phyloP scores from a whole-genome alignment of 2,888 invertebrate genomes.

The Drosophila kanekoi region DNA sequence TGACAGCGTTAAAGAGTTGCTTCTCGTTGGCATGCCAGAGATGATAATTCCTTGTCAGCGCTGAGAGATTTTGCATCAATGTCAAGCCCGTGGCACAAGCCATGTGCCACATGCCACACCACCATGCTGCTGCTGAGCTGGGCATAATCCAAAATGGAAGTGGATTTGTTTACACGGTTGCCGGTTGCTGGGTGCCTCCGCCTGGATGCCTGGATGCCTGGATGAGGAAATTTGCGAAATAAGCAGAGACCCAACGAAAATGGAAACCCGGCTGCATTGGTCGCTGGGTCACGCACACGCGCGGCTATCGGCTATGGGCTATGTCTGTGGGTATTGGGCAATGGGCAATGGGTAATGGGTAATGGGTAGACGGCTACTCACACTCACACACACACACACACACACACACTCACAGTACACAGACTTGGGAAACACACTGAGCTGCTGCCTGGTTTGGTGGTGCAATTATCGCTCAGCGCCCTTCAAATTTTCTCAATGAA shows the following conservation, averaged over 20 bases:
- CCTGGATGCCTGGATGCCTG: slow-evolving; percentile 10
- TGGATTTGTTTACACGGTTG: slow-evolving; percentile 55
- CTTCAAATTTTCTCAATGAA: slow-evolving; percentile 73
- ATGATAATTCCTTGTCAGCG: slow-evolving; percentile 14
- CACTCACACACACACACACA: slow-evolving; percentile 9
- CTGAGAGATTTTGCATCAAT: slow-evolving; percentile 17
- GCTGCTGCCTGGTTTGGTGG: slow-evolving; percentile 45
- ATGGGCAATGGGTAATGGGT: background rate
- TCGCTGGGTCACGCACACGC: slow-evolving; percentile 44
- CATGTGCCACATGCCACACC: too few species aligned
- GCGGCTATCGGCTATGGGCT: slow-evolving; percentile 10
- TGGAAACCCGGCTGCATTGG: slow-evolving; percentile 41
- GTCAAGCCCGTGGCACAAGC: slow-evolving; percentile 16
- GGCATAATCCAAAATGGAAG: slow-evolving; percentile 53
- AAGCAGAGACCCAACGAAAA: slow-evolving; percentile 13
- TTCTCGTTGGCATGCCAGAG: slow-evolving; percentile 1
- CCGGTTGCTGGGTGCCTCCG: slow-evolving; percentile 15
- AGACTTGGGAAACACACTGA: background rate
- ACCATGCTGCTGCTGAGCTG: background rate
- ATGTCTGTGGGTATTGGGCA: background rate
- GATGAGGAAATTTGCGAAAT: slow-evolving; percentile 10
- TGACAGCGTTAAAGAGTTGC: slow-evolving; percentile 29
- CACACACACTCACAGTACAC: background rate
- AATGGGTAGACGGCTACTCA: slow-evolving; percentile 1
- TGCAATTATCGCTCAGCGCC: slow-evolving; percentile 72